Evolutionary conservation across 1,140 invertebrate genomes (phyloP).

Genomic region (Cotesia typhae): DNA sequence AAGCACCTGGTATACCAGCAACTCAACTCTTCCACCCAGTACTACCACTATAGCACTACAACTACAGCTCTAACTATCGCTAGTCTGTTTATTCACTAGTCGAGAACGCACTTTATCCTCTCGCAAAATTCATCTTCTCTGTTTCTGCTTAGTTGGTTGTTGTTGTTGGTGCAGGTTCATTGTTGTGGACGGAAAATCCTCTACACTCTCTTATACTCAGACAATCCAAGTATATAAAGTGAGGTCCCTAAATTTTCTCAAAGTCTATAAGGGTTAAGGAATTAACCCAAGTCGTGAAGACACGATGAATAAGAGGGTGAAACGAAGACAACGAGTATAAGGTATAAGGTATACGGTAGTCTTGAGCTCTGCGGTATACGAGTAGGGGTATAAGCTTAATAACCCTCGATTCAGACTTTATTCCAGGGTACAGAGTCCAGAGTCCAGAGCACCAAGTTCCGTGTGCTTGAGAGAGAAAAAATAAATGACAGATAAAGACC

Average conservation of each 20-base stretch:
- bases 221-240: constrained; percentile 33
- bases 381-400: constrained; percentile 48
- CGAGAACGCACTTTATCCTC: constrained; percentile 11
- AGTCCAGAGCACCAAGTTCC: neutral
- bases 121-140: neutral
- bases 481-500: constrained; percentile 34
- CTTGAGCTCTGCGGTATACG: no score
- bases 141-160: neutral
- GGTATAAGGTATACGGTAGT: no score
- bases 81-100: neutral
- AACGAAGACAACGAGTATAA: neutral
- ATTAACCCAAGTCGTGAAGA: constrained; percentile 55
- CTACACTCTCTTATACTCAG: constrained; percentile 13
- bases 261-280: constrained; percentile 65
- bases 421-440: no score
- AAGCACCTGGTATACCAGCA: constrained; percentile 64
- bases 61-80: neutral
- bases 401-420: constrained; percentile 38
- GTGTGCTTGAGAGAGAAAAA: constrained; percentile 36
- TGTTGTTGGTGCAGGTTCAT: neutral
- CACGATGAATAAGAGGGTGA: constrained; percentile 41
- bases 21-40: constrained; percentile 11
- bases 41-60: neutral
- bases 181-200: constrained; percentile 13
- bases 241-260: constrained; percentile 60